Conservation (phyloP, 2,888 invertebrate genomes). For the Cartodere bifasciata region DNA sequence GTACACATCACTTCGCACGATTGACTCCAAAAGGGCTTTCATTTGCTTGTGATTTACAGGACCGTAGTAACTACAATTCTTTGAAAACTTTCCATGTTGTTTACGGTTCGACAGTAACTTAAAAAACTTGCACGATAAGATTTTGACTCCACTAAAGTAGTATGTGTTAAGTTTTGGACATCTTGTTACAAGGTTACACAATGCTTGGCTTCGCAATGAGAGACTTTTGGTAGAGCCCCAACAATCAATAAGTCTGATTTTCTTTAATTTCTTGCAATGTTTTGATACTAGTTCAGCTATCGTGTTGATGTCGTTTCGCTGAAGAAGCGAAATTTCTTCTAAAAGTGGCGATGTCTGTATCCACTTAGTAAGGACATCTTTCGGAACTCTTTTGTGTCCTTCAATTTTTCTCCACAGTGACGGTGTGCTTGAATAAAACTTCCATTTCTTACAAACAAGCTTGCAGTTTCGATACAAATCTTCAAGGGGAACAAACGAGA, state of each 20-base stretch:
- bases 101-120: conserved; percentile 13
- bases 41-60: conserved; percentile 19
- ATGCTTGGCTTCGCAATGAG: conserved; percentile 13
- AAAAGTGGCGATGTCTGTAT: conserved; percentile 18
- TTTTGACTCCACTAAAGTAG: conserved; percentile 16
- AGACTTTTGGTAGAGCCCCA: conserved; percentile 8
- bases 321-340: conserved; percentile 13
- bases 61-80: conserved; percentile 10
- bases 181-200: conserved; percentile 16
- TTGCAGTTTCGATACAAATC: conserved; percentile 15
- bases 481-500: conserved; percentile 17
- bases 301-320: conserved; percentile 16
- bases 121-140: conserved; percentile 19
- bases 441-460: conserved; percentile 20
- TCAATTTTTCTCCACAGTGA: conserved; percentile 18
- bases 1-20: conserved; percentile 14
- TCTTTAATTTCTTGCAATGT: conserved; percentile 16
- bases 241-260: conserved; percentile 13
- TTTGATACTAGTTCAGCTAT: conserved; percentile 14
- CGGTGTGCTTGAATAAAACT: conserved; percentile 15
- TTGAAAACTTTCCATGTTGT: conserved; percentile 3
- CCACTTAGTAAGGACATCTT: conserved; percentile 17
- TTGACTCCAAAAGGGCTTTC: conserved; percentile 16
- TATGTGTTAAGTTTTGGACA: conserved; percentile 17
- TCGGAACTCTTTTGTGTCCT: conserved; percentile 16